These are phyloP conservation scores for Andrena hattorfiana DNA, from an alignment of 2,888 invertebrate genomes.

Conservation along the genomic window DNA sequence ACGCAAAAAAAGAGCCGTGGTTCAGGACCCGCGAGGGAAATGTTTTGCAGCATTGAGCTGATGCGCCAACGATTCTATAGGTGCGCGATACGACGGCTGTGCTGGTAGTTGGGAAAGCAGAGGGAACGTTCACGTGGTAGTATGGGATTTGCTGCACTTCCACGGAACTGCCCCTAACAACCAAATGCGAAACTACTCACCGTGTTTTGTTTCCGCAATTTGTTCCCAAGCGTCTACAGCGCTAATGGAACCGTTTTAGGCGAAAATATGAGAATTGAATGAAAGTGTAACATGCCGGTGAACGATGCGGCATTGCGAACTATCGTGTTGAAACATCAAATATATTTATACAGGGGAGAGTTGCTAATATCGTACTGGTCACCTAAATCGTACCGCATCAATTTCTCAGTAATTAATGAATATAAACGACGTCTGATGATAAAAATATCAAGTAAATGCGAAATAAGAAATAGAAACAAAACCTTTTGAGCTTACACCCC, in stretches of 20 bases:
- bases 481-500: no score
- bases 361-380: no score
- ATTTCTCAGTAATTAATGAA: no score
- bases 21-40: conserved; percentile 72
- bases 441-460: no score
- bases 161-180: conserved; percentile 60
- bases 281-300: not conserved
- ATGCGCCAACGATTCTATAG: conserved; percentile 52
- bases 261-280: not conserved
- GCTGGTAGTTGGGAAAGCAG: conserved; percentile 24
- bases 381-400: no score
- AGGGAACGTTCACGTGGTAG: conserved; percentile 11
- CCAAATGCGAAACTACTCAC: conserved; percentile 42
- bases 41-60: conserved; percentile 78
- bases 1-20: conserved; percentile 70
- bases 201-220: conserved; percentile 50
- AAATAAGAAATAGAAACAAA: no score
- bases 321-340: no score
- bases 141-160: conserved; percentile 65
- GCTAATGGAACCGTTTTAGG: conserved; percentile 8
- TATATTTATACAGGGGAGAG: no score
- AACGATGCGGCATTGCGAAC: not conserved
- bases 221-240: conserved; percentile 43
- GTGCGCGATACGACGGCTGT: conserved; percentile 28
- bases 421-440: no score